Evolutionary conservation across 2,113 vertebrate genomes (phyloP).

Genomic region (Gnathonemus longibarbis): DNA sequence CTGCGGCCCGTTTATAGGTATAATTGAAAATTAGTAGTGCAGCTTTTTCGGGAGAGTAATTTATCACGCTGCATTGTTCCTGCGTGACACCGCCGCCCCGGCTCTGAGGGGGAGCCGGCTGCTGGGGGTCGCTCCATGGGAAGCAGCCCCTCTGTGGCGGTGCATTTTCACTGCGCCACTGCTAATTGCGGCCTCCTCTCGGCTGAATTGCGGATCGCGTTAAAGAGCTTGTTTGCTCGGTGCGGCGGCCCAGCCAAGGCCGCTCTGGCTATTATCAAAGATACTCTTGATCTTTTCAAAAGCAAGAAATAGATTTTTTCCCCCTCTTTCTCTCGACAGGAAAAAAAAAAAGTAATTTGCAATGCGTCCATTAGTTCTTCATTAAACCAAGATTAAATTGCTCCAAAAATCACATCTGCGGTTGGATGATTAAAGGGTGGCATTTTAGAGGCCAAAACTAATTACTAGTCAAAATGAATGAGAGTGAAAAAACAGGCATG

Average conservation of each 20-base stretch:
- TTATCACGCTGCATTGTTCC: slow-evolving; percentile 98
- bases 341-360: slow-evolving; percentile 97
- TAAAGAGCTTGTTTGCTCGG: slow-evolving; percentile 99
- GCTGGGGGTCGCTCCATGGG: slow-evolving; percentile 80
- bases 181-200: slow-evolving; percentile 99
- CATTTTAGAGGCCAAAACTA: slow-evolving; percentile 99
- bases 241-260: slow-evolving; percentile 83
- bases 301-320: slow-evolving; percentile 99
- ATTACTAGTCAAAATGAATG: slow-evolving; percentile 99
- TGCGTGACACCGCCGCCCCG: slow-evolving; percentile 90
- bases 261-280: slow-evolving; percentile 99
- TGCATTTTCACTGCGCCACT: slow-evolving; percentile 78
- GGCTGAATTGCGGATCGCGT: slow-evolving; percentile 97
- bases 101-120: slow-evolving; percentile 89
- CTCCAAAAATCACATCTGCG: slow-evolving; percentile 99
- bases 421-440: slow-evolving; percentile 99
- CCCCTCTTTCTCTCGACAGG: slow-evolving; percentile 58
- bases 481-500: slow-evolving; percentile 98
- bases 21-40: slow-evolving; percentile 99
- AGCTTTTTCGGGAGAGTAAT: slow-evolving; percentile 97
- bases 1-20: slow-evolving; percentile 94
- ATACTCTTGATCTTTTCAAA: slow-evolving; percentile 99
- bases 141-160: slow-evolving; percentile 84
- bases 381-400: slow-evolving; percentile 99
- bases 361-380: slow-evolving; percentile 99